These are phyloP conservation scores for Peromyscus leucopus DNA, from an alignment of 2,113 vertebrate genomes.

Conservation along the genomic window DNA sequence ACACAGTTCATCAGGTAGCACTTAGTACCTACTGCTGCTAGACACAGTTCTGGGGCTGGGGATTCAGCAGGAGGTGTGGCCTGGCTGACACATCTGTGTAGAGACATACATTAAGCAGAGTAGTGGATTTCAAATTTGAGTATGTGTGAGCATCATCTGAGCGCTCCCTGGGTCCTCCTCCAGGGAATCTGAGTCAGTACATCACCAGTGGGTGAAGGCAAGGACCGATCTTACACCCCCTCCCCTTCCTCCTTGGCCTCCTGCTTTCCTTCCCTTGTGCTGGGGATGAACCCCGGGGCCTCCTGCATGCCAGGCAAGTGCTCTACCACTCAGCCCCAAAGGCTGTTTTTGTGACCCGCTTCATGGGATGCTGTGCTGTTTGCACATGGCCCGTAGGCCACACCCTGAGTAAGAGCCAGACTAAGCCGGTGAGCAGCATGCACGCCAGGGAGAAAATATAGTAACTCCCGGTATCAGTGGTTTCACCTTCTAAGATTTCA, in stretches of 20 bases:
- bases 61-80: neutral
- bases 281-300: neutral
- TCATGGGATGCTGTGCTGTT: neutral
- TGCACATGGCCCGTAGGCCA: neutral
- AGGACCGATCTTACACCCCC: neutral
- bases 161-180: neutral
- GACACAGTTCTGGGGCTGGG: neutral
- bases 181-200: neutral
- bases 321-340: neutral
- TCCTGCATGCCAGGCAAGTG: neutral
- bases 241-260: neutral
- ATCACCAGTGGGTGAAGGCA: too few species aligned
- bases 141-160: neutral
- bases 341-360: neutral
- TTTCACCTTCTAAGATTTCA: neutral
- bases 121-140: neutral
- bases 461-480: neutral
- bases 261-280: neutral
- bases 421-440: too few species aligned
- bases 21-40: neutral
- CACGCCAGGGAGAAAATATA: fast-evolving
- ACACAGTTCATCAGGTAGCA: neutral
- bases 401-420: neutral
- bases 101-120: neutral
- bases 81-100: neutral